Base-by-base conservation (phyloP, 2,113 vertebrate genomes). In the Isurus oxyrinchus region DNA sequence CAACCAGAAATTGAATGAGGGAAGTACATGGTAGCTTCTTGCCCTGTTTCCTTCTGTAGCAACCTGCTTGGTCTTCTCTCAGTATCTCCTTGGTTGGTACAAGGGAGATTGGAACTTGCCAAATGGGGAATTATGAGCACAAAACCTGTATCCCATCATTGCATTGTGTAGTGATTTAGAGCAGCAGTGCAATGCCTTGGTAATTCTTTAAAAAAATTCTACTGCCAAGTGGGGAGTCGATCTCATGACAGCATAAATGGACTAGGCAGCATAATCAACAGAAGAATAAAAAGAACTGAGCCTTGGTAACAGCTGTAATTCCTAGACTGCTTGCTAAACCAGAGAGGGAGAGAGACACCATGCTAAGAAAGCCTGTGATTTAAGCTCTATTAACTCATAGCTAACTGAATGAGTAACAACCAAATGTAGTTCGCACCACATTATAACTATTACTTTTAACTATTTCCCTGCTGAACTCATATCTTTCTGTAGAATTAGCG, bases 211-310 rank as follows among this genome's bases (percentile, higher is more conserved):
- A 49, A 40, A 94, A 94, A 94, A 94, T 44, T 94, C 23, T 8
- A 49, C 5, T 93, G 88, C 59, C 59, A 40, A 59, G 14, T 40
- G 14, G 90, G 90, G 90, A 94, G 57, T 94, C 66, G 59, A 94
- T 61, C 90, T 94, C 90, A 63, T 94, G 88, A 91, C 88, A 91
- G 88, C 31, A 31, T 61, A 40, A 94, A 40, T 94, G 8, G 59
- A 66, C 14, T 40, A 44, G 59, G 88, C 59, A 94, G 59, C 59
- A 40, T 40, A n/a, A 94, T 66, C 35, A 94, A 94, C 90, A 40
- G 35, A 93, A 93, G n/a, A 94, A 66, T 63, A 49, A 94, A 49
- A 94, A 63, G 35, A 63, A 94, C 90, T 44, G 90, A 91, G 31
- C 61, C 5, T 63, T 6, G 59, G 23, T 94, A 94, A 63, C 53